These are phyloP conservation scores for Hirudinaria manillensis DNA, from an alignment of 2,888 invertebrate species.

Conservation along the genomic window DNA sequence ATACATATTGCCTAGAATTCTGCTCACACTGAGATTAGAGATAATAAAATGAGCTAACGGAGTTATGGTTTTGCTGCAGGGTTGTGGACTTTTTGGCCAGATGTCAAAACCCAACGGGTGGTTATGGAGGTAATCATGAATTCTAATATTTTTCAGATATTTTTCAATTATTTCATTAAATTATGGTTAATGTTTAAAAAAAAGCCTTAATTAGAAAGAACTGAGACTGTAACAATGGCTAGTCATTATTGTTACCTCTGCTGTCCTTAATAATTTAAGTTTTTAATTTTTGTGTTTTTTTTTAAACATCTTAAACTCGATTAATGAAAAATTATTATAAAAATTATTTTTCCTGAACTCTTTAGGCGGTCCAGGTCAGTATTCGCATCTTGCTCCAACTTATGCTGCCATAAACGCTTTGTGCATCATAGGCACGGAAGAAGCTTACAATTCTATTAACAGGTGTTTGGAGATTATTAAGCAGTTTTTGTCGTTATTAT, in stretches of 20 bases:
- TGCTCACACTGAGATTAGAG: too few species aligned
- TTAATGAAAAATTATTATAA: background rate
- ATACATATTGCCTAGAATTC: too few species aligned
- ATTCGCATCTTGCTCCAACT: slow-evolving; percentile 88
- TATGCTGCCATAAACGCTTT: slow-evolving; percentile 93
- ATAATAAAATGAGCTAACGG: too few species aligned
- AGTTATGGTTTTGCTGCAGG: slow-evolving; percentile 37
- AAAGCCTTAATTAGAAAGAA: too few species aligned
- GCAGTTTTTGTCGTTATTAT: background rate
- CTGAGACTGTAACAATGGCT: too few species aligned
- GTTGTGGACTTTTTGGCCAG: slow-evolving; percentile 53
- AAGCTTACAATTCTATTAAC: slow-evolving; percentile 80
- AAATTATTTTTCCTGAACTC: background rate
- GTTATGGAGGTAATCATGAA: slow-evolving; percentile 60
- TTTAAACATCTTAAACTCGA: too few species aligned
- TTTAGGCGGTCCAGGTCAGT: slow-evolving; percentile 81
- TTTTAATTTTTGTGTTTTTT: background rate
- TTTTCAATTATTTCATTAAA: too few species aligned
- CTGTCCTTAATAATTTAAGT: too few species aligned
- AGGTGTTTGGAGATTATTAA: slow-evolving; percentile 57
- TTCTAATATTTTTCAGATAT: too few species aligned
- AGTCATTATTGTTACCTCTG: too few species aligned
- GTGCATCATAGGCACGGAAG: slow-evolving; percentile 76
- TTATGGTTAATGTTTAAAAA: too few species aligned
- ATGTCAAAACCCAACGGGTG: slow-evolving; percentile 75